Evolutionary conservation across 2,888 invertebrate species (phyloP).

Genomic region (Xestia sexstrigata): DNA sequence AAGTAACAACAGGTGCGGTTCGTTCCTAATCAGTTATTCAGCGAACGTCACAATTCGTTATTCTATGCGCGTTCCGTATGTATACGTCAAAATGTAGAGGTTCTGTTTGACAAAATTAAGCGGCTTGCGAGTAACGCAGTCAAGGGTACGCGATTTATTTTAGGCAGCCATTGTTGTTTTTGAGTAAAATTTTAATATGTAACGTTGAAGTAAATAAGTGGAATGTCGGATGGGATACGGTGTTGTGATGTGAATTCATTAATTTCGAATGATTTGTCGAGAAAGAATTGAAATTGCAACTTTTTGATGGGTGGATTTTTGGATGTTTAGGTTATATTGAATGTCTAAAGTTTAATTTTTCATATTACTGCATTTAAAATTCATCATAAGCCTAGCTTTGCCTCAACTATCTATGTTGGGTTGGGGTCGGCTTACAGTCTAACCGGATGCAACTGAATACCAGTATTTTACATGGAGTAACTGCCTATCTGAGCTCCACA

Average conservation of each 20-base stretch:
- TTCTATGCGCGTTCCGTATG: constrained; percentile 70
- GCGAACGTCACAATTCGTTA: constrained; percentile 75
- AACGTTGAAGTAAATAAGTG: constrained; percentile 56
- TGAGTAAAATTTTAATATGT: constrained; percentile 61
- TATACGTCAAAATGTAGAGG: constrained; percentile 81
- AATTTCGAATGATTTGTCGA: constrained; percentile 25
- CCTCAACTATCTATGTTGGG: neutral
- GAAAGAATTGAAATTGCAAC: constrained; percentile 23
- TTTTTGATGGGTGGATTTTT: neutral
- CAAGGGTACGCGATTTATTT: constrained; percentile 76
- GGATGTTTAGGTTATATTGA: neutral
- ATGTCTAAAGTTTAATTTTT: neutral
- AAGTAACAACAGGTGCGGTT: constrained; percentile 77
- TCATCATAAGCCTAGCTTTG: neutral
- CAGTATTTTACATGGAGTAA: neutral
- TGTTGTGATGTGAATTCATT: constrained; percentile 50
- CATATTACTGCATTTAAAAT: neutral
- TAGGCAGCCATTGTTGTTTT: constrained; percentile 62
- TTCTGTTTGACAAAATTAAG: constrained; percentile 82
- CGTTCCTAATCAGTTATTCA: constrained; percentile 81
- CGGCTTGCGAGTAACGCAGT: constrained; percentile 69
- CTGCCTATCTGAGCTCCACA: neutral
- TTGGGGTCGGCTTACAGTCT: neutral
- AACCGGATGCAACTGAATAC: neutral
- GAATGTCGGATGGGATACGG: constrained; percentile 45